Evolutionary conservation across 2,113 vertebrate genomes (phyloP).

Genomic region (Psilopsiagon aurifrons): DNA sequence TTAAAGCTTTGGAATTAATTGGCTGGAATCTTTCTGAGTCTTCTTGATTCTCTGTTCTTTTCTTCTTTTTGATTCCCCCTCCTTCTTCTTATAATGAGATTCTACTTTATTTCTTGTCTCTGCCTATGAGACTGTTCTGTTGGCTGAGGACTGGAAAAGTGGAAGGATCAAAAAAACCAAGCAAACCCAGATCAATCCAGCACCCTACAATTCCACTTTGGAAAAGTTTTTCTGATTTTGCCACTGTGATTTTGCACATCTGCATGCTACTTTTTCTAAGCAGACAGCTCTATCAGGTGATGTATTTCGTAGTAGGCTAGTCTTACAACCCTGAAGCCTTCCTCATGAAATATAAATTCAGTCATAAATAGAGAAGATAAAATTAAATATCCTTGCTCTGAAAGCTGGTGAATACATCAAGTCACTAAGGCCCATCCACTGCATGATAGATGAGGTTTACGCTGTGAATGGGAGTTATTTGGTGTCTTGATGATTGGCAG

Average conservation of each 20-base stretch:
- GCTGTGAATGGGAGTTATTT: background rate
- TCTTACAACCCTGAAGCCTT: background rate
- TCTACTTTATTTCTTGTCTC: constrained; percentile 65
- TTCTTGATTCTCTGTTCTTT: constrained; percentile 74
- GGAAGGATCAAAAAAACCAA: constrained; percentile 67
- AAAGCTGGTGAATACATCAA: constrained; percentile 48
- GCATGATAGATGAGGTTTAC: constrained; percentile 15
- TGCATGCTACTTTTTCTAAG: constrained; percentile 52
- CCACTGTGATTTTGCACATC: constrained; percentile 51
- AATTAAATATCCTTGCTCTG: constrained; percentile 52
- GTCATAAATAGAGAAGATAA: constrained; percentile 21
- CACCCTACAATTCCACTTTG: constrained; percentile 37
- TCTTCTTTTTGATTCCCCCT: background rate
- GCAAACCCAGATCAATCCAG: constrained; percentile 30
- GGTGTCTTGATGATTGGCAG: constrained; percentile 38
- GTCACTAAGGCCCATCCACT: background rate
- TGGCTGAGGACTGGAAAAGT: constrained; percentile 71
- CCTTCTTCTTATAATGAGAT: constrained; percentile 44
- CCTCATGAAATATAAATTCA: constrained; percentile 31
- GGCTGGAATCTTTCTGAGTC: constrained; percentile 61
- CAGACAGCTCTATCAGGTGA: constrained; percentile 69
- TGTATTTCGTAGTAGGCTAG: background rate
- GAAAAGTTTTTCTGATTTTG: constrained; percentile 65
- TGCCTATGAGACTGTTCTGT: constrained; percentile 72
- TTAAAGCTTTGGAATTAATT: constrained; percentile 59